A percentile compares a stretch with the other conserved stretches of the same genome.
Evolutionary conservation across 2,888 invertebrate genomes (phyloP).

Genomic region (Agapostemon virescens): DNA sequence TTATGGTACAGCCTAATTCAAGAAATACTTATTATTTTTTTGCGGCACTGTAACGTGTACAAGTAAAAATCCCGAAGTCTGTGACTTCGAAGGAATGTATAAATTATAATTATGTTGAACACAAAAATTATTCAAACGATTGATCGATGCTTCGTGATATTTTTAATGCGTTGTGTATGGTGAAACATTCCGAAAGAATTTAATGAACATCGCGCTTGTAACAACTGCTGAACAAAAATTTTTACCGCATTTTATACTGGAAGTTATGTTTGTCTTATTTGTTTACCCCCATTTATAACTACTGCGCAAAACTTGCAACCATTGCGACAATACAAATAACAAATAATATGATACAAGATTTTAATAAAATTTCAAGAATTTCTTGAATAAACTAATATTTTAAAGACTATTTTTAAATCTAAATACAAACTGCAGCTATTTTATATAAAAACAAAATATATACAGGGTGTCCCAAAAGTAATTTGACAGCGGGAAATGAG

Average conservation of each 20-base stretch:
- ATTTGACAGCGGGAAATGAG: no score
- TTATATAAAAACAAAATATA: background rate
- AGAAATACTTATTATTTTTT: constrained; percentile 39
- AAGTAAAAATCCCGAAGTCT: constrained; percentile 13
- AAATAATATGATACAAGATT: background rate
- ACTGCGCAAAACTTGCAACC: background rate
- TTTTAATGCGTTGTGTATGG: constrained; percentile 8
- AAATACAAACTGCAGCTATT: background rate
- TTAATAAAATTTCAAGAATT: background rate
- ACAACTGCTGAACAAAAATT: constrained; percentile 39
- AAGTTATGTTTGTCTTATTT: constrained; percentile 13
- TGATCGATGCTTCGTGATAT: constrained; percentile 12
- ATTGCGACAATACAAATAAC: background rate
- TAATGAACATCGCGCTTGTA: constrained; percentile 31
- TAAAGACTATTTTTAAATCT: no score
- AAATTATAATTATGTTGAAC: constrained; percentile 14
- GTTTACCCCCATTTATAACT: background rate
- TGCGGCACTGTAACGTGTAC: background rate
- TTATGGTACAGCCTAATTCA: constrained; percentile 21
- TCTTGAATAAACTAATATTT: background rate
- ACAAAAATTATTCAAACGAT: constrained; percentile 16
- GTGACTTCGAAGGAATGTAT: constrained; percentile 8
- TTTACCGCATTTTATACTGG: constrained; percentile 42
- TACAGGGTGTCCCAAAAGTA: no score
- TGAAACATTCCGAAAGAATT: constrained; percentile 36